These are phyloP conservation scores for Pedionomus torquatus DNA, from an alignment of 2,113 vertebrate genomes.

Conservation along the genomic window DNA sequence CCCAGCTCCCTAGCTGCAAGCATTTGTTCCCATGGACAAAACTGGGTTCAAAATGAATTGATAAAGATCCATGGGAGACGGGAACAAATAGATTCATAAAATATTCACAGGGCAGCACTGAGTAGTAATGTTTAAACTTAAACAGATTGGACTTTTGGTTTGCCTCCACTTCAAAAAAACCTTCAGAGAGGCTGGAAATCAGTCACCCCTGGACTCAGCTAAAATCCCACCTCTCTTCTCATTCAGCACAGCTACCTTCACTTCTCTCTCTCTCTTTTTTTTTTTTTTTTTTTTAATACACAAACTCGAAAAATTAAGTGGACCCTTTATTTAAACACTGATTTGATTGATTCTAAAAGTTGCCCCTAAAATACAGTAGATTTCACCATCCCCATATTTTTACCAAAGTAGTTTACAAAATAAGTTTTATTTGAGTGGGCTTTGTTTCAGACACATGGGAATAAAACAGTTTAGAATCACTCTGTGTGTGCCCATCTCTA, in stretches of 20 bases:
- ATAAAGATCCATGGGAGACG: not conserved
- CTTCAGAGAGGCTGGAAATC: not conserved
- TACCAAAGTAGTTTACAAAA: not conserved
- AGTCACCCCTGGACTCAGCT: not conserved
- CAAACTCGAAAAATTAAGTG: not conserved
- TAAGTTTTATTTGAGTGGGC: not conserved
- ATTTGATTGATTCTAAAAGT: not conserved
- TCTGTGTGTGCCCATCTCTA: not conserved
- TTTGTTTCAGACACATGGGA: not conserved
- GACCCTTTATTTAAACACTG: not conserved
- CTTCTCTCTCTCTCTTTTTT: too few species aligned
- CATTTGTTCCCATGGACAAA: not conserved
- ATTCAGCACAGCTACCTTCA: not conserved
- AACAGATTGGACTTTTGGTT: conserved; percentile 38
- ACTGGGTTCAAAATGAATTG: not conserved
- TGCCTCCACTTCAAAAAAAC: not conserved
- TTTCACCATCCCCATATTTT: not conserved
- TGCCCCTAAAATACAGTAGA: not conserved
- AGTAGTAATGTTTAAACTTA: conserved; percentile 8
- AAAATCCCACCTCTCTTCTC: not conserved
- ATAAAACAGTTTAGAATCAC: not conserved
- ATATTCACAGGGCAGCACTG: not conserved
- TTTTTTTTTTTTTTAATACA: not conserved
- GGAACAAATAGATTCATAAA: conserved; percentile 15
- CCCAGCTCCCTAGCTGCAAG: not conserved